Conservation (phyloP, 2,113 vertebrate species). For the Oriolus oriolus region DNA sequence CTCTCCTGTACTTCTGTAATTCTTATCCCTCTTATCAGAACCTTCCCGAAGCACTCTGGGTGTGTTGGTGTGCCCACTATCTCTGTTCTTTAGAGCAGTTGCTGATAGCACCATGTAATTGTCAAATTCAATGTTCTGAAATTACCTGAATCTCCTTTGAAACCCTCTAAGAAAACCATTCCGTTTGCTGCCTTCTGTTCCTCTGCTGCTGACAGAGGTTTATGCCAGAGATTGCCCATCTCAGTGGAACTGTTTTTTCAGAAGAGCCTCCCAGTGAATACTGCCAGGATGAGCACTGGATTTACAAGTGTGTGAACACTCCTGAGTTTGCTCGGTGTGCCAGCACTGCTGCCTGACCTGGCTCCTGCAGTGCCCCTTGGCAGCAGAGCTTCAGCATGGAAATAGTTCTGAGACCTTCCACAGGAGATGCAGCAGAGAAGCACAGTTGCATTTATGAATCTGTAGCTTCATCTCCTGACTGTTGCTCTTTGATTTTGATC, state of each 20-base stretch:
- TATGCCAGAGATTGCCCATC: neutral
- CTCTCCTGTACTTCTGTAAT: neutral
- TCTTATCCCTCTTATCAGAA: neutral
- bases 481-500: neutral
- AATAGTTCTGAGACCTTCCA: neutral
- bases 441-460: neutral
- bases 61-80: neutral
- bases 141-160: slow-evolving; percentile 19
- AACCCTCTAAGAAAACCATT: neutral
- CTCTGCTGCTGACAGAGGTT: neutral
- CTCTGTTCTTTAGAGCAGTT: neutral
- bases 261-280: neutral
- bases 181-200: slow-evolving; percentile 3
- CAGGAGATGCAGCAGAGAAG: neutral
- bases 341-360: neutral
- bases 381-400: neutral
- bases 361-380: neutral
- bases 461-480: neutral
- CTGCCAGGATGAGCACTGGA: neutral
- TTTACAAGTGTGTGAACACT: neutral
- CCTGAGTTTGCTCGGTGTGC: neutral
- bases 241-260: neutral
- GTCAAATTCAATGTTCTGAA: slow-evolving; percentile 6
- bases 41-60: neutral
- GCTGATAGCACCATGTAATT: neutral